Evolutionary conservation across 2,888 invertebrate genomes (phyloP).

Genomic region (Gandaritis pyraliata): DNA sequence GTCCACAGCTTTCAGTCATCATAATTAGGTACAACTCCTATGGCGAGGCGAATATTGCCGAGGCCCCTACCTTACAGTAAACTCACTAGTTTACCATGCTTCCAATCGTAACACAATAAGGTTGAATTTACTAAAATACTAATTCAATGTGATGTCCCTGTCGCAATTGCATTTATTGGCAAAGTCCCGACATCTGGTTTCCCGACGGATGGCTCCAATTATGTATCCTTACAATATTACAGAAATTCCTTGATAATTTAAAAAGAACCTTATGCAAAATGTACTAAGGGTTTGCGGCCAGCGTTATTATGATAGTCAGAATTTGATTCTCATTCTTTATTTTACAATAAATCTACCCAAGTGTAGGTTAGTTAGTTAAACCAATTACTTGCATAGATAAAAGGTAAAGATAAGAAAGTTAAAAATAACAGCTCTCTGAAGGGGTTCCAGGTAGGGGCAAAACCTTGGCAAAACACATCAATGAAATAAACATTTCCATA

Average conservation of each 20-base stretch:
- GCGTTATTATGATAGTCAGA: conserved; percentile 26
- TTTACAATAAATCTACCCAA: conserved; percentile 29
- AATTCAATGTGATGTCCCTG: conserved; percentile 47
- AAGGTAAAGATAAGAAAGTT: too few relatives aligned
- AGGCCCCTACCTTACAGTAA: too few relatives aligned
- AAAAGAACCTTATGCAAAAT: conserved; percentile 38
- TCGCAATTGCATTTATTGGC: conserved; percentile 69
- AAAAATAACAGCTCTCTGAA: too few relatives aligned
- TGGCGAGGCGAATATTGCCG: conserved; percentile 27
- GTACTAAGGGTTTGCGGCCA: conserved; percentile 27
- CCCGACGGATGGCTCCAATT: conserved; percentile 66
- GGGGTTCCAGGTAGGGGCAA: too few relatives aligned
- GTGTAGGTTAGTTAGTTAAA: too few relatives aligned
- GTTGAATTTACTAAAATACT: conserved; percentile 18
- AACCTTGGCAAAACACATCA: too few relatives aligned
- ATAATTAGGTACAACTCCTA: conserved; percentile 68
- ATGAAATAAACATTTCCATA: too few relatives aligned
- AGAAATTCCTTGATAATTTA: conserved; percentile 25
- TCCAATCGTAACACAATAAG: background rate
- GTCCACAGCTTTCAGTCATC: conserved; percentile 57
- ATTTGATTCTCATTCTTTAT: conserved; percentile 46
- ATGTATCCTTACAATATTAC: conserved; percentile 52
- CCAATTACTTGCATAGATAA: too few relatives aligned
- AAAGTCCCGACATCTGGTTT: conserved; percentile 63
- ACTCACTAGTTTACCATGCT: too few relatives aligned